A percentile compares a stretch with the other conserved stretches of the same genome.
Conservation (phyloP, 2,888 invertebrate species). For the Acanthopleura granulata region DNA sequence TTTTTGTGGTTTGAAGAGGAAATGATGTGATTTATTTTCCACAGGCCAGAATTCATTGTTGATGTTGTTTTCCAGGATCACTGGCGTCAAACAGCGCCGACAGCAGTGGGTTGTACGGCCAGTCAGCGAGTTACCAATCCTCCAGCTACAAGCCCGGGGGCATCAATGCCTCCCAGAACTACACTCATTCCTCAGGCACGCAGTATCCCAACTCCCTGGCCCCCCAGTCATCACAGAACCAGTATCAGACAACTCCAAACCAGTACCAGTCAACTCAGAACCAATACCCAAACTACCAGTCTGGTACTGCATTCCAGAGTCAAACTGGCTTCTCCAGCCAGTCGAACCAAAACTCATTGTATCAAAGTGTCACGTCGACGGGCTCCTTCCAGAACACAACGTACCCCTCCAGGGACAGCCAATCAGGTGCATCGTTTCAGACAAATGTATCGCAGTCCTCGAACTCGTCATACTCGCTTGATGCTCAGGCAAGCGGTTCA, state of each 20-base stretch:
- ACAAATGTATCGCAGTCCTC: constrained; percentile 31
- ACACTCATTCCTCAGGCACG: constrained; percentile 23
- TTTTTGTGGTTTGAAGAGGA: too few species aligned
- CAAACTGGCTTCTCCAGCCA: constrained; percentile 43
- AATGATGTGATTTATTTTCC: not conserved
- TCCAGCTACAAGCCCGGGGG: constrained; percentile 34
- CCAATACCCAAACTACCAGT: constrained; percentile 49
- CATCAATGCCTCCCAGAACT: constrained; percentile 31
- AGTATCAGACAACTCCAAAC: constrained; percentile 40
- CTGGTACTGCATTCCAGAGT: constrained; percentile 57
- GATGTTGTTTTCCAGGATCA: constrained; percentile 35
- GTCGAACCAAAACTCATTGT: constrained; percentile 42
- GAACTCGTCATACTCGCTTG: not conserved
- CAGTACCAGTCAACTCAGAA: constrained; percentile 38
- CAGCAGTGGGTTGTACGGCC: constrained; percentile 31
- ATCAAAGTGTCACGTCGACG: constrained; percentile 33
- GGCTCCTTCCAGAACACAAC: constrained; percentile 32
- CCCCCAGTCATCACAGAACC: constrained; percentile 33
- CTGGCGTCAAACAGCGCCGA: constrained; percentile 39
- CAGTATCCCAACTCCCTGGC: constrained; percentile 11
- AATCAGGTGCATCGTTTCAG: constrained; percentile 26
- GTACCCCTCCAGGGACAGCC: constrained; percentile 22
- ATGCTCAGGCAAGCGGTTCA: not conserved
- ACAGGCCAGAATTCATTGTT: constrained; percentile 12
- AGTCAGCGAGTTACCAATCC: constrained; percentile 32